phyloP scores from a whole-genome alignment of 2,113 vertebrate genomes.

The Narcine bancroftii region DNA sequence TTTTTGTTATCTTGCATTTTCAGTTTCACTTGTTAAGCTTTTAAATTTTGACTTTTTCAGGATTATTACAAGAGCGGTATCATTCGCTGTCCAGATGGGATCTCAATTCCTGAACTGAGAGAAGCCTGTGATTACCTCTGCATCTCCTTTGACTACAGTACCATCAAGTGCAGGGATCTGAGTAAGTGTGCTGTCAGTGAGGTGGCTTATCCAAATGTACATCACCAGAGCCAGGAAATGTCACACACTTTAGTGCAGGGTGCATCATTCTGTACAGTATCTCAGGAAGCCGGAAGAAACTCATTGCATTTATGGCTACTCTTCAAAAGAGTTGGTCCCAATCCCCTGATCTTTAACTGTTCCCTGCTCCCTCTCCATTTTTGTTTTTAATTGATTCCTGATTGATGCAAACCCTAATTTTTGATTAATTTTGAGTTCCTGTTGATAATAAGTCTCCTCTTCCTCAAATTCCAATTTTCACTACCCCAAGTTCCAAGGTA shows the following conservation, averaged over 20 bases:
- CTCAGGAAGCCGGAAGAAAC: not conserved
- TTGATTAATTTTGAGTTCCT: not conserved
- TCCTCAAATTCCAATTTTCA: too few species aligned
- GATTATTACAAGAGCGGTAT: constrained; percentile 98
- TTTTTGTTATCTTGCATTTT: not conserved
- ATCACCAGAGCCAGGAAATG: not conserved
- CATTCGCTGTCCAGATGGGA: constrained; percentile 97
- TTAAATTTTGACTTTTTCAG: not conserved
- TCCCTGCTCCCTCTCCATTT: too few species aligned
- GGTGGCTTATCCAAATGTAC: not conserved
- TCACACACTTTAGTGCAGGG: not conserved
- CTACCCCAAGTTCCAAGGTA: not conserved
- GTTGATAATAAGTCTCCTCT: not conserved
- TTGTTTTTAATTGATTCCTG: not conserved
- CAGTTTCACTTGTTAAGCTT: not conserved
- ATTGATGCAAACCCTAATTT: not conserved
- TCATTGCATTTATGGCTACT: not conserved
- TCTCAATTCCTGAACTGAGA: constrained; percentile 95
- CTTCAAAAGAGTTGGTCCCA: not conserved
- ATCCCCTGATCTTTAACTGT: not conserved
- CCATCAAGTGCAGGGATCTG: constrained; percentile 98
- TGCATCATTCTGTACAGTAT: not conserved
- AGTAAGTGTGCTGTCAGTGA: constrained; percentile 69
- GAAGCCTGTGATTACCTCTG: constrained; percentile 98
- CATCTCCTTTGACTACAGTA: constrained; percentile 97